Evolutionary conservation across 35 echinoderm and acorn worm genomes (phyloP), one percentile per base, ranked within the genome.

Genomic region (Lytechinus variegatus): DNA sequence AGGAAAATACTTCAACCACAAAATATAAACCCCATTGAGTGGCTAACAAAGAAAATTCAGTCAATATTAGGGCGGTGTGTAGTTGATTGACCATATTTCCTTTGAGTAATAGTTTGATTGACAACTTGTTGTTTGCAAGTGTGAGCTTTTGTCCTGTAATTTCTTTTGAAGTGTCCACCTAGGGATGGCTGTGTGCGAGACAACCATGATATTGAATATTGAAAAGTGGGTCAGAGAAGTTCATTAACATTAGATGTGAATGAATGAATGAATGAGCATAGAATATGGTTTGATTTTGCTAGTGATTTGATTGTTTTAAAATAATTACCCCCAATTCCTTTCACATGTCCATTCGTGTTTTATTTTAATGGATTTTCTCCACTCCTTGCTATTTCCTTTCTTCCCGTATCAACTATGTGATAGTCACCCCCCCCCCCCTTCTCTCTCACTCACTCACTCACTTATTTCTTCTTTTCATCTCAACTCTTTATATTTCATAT

Each of bases 71-170:
- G 66, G 66, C 19, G 66, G 66, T 79, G 66, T 79, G 66, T 79
- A 79, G 66, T 79, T 79, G 66, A 79, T 79, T 79, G 66, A 79
- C 2, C 66, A 79, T n/a, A 79, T 79, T 79, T 79, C 66, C 66
- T 79, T 79, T 79, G 66, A 79, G 19, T 79, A 79, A 79, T 79
- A 24, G 66, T 79, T n/a, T 79, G 66, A 79, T 79, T 79, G 66
- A 24, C 66, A 79, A 24, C 6, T 79, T 79, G 66, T 79, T 79
- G 16, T 79, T 79, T 79, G 66, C 66, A 24, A 79, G 66, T 24
- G 66, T 79, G 21, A 79, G 21, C 66, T 24, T 79, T 79, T 4
- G 19, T 79, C 66, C 16, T 79, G 21, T 79, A 24, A 5, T 79
- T 79, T 79, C 19, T 24, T 7, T 79, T 79, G 66, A 79, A 79